Conservation (phyloP, 1,140 invertebrate genomes). For the Panonychus citri region DNA sequence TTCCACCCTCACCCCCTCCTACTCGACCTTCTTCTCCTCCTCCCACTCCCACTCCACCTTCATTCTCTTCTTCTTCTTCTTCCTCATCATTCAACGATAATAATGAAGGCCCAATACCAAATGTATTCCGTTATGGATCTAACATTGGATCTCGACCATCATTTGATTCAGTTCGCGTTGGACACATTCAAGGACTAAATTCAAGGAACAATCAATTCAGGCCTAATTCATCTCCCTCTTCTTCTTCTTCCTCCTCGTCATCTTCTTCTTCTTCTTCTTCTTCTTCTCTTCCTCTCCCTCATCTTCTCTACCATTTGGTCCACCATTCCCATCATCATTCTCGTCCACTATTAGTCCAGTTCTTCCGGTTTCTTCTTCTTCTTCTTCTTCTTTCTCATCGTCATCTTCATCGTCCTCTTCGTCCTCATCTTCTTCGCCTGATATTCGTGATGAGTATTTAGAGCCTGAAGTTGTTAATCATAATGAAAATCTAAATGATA, state of each 20-base stretch:
- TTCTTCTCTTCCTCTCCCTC: too few species aligned
- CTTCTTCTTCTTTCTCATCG: too few species aligned
- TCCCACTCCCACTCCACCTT: too few species aligned
- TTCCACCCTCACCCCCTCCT: too few species aligned
- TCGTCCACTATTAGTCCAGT: not conserved
- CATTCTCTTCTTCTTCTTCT: too few species aligned
- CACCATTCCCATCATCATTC: not conserved
- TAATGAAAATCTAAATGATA: not conserved
- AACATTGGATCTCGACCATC: not conserved
- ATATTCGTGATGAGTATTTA: not conserved
- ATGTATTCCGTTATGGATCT: conserved; percentile 9
- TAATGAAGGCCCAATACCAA: conserved; percentile 2
- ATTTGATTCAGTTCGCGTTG: not conserved
- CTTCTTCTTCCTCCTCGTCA: too few species aligned
- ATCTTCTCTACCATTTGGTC: too few species aligned
- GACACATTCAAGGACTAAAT: not conserved
- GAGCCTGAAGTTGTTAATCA: not conserved
- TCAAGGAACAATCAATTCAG: not conserved
- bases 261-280: too few species aligned
- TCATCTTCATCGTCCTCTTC: not conserved
- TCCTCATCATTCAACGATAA: too few species aligned
- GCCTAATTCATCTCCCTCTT: too few species aligned
- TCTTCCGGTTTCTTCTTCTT: not conserved
- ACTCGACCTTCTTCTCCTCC: too few species aligned
- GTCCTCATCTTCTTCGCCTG: not conserved